Evolutionary conservation across 2,113 vertebrate species (phyloP).

Genomic region (Scortum barcoo): DNA sequence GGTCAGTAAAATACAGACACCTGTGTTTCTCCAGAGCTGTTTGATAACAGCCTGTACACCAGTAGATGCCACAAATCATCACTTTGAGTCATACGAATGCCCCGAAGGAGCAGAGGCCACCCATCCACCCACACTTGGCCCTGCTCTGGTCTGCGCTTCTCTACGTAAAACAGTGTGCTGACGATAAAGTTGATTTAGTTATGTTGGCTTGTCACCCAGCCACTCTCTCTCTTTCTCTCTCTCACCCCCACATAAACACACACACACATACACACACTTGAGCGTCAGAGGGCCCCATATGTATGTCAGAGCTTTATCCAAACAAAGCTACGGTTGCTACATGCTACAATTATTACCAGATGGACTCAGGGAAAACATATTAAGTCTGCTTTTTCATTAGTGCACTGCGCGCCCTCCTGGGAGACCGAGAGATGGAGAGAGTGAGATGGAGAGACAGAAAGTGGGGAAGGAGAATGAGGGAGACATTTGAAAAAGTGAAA

Average conservation of each 20-base stretch:
- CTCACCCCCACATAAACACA: slow-evolving; percentile 36
- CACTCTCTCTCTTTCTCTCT: background rate
- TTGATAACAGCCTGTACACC: slow-evolving; percentile 32
- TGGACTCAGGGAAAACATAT: slow-evolving; percentile 76
- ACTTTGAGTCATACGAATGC: slow-evolving; percentile 56
- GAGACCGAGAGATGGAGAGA: slow-evolving; percentile 6
- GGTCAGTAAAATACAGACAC: slow-evolving; percentile 19
- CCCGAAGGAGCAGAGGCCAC: slow-evolving; percentile 43
- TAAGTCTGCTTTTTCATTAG: slow-evolving; percentile 78
- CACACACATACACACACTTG: slow-evolving; percentile 34
- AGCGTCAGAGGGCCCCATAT: slow-evolving; percentile 75
- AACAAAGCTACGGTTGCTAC: slow-evolving; percentile 83
- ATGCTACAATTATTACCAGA: slow-evolving; percentile 84
- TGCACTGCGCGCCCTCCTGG: slow-evolving; percentile 42
- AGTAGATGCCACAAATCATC: slow-evolving; percentile 64
- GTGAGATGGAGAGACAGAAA: background rate
- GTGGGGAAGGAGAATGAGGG: background rate
- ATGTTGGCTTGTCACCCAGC: slow-evolving; percentile 61
- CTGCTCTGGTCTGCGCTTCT: slow-evolving; percentile 33
- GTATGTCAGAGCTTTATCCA: slow-evolving; percentile 82
- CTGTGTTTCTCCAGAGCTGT: slow-evolving; percentile 25
- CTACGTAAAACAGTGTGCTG: slow-evolving; percentile 63
- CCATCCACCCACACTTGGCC: slow-evolving; percentile 47
- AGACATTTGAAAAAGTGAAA: slow-evolving; percentile 10
- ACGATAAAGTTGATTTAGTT: slow-evolving; percentile 74